Conservation (phyloP, 2,113 vertebrate species). For the Perca fluviatilis region DNA sequence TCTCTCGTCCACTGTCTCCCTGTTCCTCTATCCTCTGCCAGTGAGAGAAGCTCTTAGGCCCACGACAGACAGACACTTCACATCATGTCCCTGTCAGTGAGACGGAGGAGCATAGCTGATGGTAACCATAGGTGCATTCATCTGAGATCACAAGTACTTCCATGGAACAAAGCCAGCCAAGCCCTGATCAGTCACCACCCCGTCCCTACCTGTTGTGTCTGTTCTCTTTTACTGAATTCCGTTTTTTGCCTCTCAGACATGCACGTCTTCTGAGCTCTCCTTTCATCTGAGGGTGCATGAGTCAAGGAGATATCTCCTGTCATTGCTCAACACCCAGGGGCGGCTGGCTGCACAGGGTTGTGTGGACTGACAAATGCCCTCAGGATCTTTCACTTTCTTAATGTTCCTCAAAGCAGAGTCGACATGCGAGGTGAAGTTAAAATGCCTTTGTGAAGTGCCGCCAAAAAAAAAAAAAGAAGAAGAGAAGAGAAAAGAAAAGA, state of each 20-base stretch:
- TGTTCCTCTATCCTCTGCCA: conserved; percentile 35
- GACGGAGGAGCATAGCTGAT: conserved; percentile 45
- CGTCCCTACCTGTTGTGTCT: conserved; percentile 75
- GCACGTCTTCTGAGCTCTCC: conserved; percentile 65
- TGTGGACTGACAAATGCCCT: conserved; percentile 75
- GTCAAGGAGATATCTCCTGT: conserved; percentile 79
- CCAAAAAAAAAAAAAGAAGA: conserved; percentile 19
- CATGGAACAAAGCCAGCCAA: conserved; percentile 73
- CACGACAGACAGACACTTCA: conserved; percentile 57
- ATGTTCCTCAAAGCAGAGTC: conserved; percentile 72
- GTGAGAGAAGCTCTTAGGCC: conserved; percentile 48
- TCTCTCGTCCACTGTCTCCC: conserved; percentile 36
- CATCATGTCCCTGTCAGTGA: conserved; percentile 56
- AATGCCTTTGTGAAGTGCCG: conserved; percentile 70
- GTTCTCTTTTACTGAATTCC: conserved; percentile 58
- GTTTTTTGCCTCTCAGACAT: conserved; percentile 64
- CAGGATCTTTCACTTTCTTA: conserved; percentile 74
- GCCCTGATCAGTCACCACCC: conserved; percentile 74
- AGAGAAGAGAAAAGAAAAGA: conserved; percentile 15
- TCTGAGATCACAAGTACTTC: conserved; percentile 69
- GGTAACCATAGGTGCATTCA: conserved; percentile 73
- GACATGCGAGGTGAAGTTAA: conserved; percentile 72
- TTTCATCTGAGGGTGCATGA: conserved; percentile 74
- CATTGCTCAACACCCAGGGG: conserved; percentile 72
- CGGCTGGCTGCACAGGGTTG: conserved; percentile 55